Conservation (phyloP, 2,113 vertebrate genomes). For the Parus major region DNA sequence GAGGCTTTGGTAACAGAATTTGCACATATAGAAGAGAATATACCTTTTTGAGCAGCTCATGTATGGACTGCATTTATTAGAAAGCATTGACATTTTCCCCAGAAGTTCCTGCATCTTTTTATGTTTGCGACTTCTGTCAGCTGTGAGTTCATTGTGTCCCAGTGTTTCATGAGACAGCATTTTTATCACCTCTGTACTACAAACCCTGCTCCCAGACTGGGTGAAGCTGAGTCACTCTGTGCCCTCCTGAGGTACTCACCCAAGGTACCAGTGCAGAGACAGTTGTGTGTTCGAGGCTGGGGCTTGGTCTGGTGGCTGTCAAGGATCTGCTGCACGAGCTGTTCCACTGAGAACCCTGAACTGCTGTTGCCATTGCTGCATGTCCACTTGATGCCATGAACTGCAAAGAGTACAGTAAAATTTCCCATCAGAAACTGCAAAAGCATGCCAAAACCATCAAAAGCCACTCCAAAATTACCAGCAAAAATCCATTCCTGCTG, state of each 20-base stretch:
- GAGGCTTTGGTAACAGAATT: background rate
- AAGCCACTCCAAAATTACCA: background rate
- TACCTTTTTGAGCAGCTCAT: background rate
- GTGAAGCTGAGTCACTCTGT: background rate
- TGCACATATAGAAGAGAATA: background rate
- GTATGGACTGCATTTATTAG: background rate
- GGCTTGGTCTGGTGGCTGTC: slow-evolving; percentile 99
- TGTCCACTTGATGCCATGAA: slow-evolving; percentile 99
- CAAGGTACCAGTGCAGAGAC: slow-evolving; percentile 97
- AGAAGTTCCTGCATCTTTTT: background rate
- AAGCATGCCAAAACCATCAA: background rate
- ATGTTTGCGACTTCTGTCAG: background rate
- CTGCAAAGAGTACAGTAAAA: slow-evolving; percentile 82
- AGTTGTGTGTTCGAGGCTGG: slow-evolving; percentile 98
- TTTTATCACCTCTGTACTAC: background rate
- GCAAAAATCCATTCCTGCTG: background rate
- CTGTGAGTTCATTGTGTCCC: background rate
- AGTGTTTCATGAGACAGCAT: background rate
- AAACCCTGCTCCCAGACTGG: background rate
- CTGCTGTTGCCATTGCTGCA: slow-evolving; percentile 99
- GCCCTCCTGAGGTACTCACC: slow-evolving; percentile 79
- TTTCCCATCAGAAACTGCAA: slow-evolving; percentile 8
- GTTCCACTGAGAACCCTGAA: slow-evolving; percentile 99
- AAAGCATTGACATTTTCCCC: background rate
- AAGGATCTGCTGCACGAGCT: slow-evolving; percentile 99